Evolutionary conservation across 2,888 invertebrate genomes (phyloP), one percentile per base, ranked within the genome.

Genomic region (Dryobota labecula): DNA sequence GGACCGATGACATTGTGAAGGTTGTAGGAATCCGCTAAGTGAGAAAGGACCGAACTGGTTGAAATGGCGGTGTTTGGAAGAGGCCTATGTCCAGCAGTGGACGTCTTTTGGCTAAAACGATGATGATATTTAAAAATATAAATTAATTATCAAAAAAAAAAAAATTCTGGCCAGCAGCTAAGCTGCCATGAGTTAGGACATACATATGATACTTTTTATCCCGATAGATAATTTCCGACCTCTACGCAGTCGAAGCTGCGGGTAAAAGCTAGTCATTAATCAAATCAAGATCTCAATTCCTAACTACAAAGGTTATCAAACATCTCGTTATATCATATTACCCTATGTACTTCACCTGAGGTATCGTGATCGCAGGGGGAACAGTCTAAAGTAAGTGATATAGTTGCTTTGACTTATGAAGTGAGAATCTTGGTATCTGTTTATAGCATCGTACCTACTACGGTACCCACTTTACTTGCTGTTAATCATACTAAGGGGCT

Each of bases 321-420:
- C 4, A 47, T 47, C 47, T 43, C 38, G 30, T 56, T 47, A 56
- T 41, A 64, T 61, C 9, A 53, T 41, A 18, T 15, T 49, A 45
- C 45, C 51, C 13, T 43, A 51, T 27, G 30, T 53, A 18, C 51
- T 51, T 27, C 7, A 51, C 77, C 76, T 65, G 27, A 81, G 38
- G 38, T 33, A 20, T 41, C 69, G 3, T 56, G 24, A 78, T 41
- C 27, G 27, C 45, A 36, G 18, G 54, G 60, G 45, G 43, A 30
- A 41, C 30, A 7, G n/a, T 24, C 13, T 41, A 2, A 9, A 33
- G 51, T 60, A 68, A 70, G 38, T 54, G 70, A 81, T 53, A 54
- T 13, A 30, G 13, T 15, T 61, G 36, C 62, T 81, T 76, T 66
- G 77, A 58, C 5, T 24, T 43, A 18, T 13, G 36, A 15, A 51